Evolutionary conservation across 2,888 invertebrate genomes (phyloP).

Genomic region (Sarcophaga caerulescens): DNA sequence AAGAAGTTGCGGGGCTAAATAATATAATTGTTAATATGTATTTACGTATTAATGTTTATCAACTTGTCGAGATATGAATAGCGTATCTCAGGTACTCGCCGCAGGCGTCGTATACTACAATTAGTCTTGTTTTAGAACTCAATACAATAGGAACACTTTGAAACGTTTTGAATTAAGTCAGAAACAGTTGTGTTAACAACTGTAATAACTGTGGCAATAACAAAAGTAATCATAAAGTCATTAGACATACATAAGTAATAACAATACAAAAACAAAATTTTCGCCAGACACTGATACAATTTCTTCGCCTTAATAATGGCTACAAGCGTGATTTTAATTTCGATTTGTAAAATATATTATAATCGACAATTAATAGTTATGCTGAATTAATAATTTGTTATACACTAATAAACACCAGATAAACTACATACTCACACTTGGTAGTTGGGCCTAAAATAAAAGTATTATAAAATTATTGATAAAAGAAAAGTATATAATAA

Average conservation of each 20-base stretch:
- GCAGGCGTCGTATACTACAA: conserved; percentile 4
- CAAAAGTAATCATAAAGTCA: background rate
- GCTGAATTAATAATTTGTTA: no score
- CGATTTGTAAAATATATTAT: background rate
- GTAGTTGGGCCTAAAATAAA: no score
- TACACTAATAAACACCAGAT: no score
- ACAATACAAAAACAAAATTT: background rate
- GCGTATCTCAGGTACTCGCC: conserved; percentile 47
- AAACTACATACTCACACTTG: no score
- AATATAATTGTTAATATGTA: background rate
- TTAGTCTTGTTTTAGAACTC: conserved; percentile 49
- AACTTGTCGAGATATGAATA: conserved; percentile 18
- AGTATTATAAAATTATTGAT: no score
- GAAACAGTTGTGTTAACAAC: background rate
- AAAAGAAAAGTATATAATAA: no score
- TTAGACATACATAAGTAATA: background rate
- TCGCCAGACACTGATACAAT: background rate
- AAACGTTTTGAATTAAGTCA: conserved; percentile 11
- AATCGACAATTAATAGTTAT: background rate
- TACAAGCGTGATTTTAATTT: background rate
- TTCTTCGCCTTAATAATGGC: background rate
- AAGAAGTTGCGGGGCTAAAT: background rate
- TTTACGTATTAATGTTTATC: conserved; percentile 6
- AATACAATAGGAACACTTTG: conserved; percentile 41
- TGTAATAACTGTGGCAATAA: background rate